Base-by-base conservation (phyloP, 2,888 invertebrate genomes). In the Brenthis hecate region DNA sequence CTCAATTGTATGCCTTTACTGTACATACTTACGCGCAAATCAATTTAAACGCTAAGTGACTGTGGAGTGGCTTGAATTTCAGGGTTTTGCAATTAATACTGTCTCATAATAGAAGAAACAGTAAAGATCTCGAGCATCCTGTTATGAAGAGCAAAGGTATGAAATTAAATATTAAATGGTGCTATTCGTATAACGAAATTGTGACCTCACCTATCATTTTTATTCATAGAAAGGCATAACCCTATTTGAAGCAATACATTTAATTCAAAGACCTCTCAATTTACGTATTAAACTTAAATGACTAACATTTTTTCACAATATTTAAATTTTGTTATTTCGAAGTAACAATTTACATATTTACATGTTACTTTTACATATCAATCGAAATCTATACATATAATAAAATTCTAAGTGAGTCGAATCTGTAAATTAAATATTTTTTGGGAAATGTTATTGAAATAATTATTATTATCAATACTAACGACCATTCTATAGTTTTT, bases 11-110 rank as follows among this genome's bases (percentile, higher is more conserved):
- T 62, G 66, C 51, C 66, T 56, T 50, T 62, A 55, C 19, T 62
- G 53, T 62, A 50, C n/a, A 67, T 54, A 56, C n/a, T 65, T 65
- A 53, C 66, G 66, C 66, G 62, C 66, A 67, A 67, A 67, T 36
- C 50, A 57, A 50, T 13, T 36, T n/a, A 62, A 56, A 56, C 66
- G 72, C 73, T 72, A 74, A 72, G 74, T 74, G 73, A 72, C 74
- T 74, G 76, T 72, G 73, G 72, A 73, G 71, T 60, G 16, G 65
- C 36, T 36, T 53, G 6, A 43, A 64, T n/a, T 50, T 60, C 8
- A 19, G 3, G 23, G 6, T 36, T 51, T 50, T 67, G 56, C 66
- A 56, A 51, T 51, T 56, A 67, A 67, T 67, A 50, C 56, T 62
- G 50, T 56, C 67, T 62, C 61, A 51, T 55, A 19, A 60, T 48